These are phyloP conservation scores for Torymus tubicola DNA, from an alignment of 2,888 invertebrate genomes.

Conservation along the genomic window DNA sequence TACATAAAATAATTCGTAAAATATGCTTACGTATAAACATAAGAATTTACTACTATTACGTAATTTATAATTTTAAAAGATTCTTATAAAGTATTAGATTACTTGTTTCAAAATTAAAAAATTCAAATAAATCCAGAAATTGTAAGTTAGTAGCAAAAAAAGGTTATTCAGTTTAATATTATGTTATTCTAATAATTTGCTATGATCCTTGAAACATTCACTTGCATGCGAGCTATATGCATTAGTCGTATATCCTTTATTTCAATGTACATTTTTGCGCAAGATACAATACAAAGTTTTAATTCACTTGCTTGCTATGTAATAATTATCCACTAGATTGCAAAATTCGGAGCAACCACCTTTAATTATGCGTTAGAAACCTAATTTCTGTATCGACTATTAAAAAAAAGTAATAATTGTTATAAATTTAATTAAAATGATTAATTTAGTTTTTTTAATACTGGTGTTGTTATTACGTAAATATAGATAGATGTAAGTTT, in stretches of 20 bases:
- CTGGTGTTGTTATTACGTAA: neutral
- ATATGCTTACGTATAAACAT: too few relatives aligned
- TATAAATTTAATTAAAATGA: conserved; percentile 28
- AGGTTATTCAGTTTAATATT: neutral
- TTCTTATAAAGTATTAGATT: too few relatives aligned
- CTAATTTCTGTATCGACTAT: conserved; percentile 18
- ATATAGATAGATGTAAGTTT: neutral
- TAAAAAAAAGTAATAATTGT: conserved; percentile 26
- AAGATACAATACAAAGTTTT: conserved; percentile 22
- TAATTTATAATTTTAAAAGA: too few relatives aligned
- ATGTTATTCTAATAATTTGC: too few relatives aligned
- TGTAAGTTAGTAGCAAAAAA: neutral
- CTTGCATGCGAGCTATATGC: neutral
- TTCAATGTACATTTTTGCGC: conserved; percentile 4
- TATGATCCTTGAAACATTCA: too few relatives aligned
- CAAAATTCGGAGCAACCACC: conserved; percentile 38
- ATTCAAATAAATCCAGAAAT: too few relatives aligned
- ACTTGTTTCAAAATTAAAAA: too few relatives aligned
- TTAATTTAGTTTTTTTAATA: conserved; percentile 1
- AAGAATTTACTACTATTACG: too few relatives aligned
- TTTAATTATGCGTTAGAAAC: conserved; percentile 44
- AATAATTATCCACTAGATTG: conserved; percentile 35
- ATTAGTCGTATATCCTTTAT: neutral
- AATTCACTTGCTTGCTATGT: conserved; percentile 37
- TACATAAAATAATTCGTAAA: too few relatives aligned